These are phyloP conservation scores for Graphium colonna DNA, from an alignment of 2,888 invertebrate genomes.

Conservation along the genomic window DNA sequence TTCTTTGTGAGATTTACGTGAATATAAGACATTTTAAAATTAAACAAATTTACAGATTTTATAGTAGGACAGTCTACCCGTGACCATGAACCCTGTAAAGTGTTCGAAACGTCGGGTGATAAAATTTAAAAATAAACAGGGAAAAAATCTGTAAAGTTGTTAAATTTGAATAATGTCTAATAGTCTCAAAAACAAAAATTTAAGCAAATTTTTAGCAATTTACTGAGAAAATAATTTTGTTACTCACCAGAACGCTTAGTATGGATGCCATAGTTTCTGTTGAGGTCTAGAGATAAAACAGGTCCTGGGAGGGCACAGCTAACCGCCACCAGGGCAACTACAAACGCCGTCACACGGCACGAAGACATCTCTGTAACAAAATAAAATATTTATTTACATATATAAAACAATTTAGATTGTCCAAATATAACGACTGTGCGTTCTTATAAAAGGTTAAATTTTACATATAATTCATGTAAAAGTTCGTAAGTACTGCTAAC, in stretches of 20 bases:
- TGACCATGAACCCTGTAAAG: no score
- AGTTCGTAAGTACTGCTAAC: no score
- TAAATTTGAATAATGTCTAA: not conserved
- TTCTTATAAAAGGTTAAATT: no score
- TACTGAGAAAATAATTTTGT: not conserved
- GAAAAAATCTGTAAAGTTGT: no score
- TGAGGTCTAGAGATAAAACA: constrained; percentile 87
- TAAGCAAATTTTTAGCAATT: not conserved
- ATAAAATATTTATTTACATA: constrained; percentile 1
- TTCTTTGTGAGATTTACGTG: no score
- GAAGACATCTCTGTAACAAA: constrained; percentile 58
- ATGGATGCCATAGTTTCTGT: constrained; percentile 89
- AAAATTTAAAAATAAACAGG: no score
- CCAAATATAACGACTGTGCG: no score
- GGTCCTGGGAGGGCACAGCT: constrained; percentile 84
- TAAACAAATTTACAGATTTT: not conserved
- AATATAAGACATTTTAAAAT: no score
- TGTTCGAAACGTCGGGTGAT: no score
- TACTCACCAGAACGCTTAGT: constrained; percentile 85
- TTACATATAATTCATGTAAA: no score
- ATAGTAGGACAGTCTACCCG: not conserved
- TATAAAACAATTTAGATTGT: not conserved
- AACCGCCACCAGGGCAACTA: constrained; percentile 79
- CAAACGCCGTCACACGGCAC: constrained; percentile 65
- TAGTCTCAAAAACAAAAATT: not conserved